Conservation (phyloP, 2,888 invertebrate species). For the Clistopyga incitator region DNA sequence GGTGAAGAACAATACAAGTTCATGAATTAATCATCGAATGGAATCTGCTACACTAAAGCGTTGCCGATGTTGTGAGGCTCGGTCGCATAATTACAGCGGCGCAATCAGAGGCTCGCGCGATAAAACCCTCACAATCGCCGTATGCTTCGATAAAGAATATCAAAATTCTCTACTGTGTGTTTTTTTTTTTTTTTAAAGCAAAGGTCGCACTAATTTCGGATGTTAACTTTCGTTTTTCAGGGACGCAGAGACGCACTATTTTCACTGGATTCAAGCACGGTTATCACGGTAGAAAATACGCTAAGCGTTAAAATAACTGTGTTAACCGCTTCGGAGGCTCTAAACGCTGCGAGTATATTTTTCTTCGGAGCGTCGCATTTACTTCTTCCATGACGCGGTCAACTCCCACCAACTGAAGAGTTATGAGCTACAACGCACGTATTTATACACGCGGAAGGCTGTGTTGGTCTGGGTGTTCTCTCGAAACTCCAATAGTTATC, state of each 20-base stretch:
- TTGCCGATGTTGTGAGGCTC: slow-evolving; percentile 19
- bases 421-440: slow-evolving; percentile 69
- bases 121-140: slow-evolving; percentile 3
- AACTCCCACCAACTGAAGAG: slow-evolving; percentile 72
- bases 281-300: background rate
- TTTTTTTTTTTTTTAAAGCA: background rate
- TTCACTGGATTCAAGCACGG: background rate
- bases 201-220: background rate
- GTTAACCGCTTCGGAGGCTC: background rate
- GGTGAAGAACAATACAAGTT: slow-evolving; percentile 6
- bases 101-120: background rate
- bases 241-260: background rate
- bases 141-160: background rate
- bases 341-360: background rate
- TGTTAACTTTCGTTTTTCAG: background rate
- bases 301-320: background rate
- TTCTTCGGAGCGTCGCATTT: slow-evolving; percentile 12
- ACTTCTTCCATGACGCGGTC: slow-evolving; percentile 11
- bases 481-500: slow-evolving; percentile 14
- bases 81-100: background rate
- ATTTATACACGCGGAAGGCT: slow-evolving; percentile 68
- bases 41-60: slow-evolving; percentile 1
- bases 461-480: background rate
- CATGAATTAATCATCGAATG: slow-evolving; percentile 43
- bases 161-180: background rate